phyloP scores from a whole-genome alignment of 1,140 invertebrate species.

The Papilio dardanus region DNA sequence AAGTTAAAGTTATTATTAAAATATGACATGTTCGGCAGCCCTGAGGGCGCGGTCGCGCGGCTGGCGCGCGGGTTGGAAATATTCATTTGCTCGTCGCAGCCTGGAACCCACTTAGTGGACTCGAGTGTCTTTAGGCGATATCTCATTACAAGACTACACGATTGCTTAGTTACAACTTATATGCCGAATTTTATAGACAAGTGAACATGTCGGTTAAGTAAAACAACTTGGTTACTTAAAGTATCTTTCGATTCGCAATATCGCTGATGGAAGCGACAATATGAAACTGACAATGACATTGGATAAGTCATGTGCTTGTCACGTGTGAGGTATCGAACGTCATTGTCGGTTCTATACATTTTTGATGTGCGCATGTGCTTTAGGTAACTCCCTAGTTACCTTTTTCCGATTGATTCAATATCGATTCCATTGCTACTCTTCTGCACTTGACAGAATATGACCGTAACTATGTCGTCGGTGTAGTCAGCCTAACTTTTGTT shows the following conservation, averaged over 20 bases:
- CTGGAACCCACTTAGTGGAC: conserved; percentile 69
- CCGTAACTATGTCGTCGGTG: neutral
- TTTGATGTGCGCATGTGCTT: no score
- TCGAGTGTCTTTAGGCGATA: conserved; percentile 45
- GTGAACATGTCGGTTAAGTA: no score
- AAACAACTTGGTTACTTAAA: no score
- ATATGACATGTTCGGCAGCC: conserved; percentile 43
- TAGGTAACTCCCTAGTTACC: no score
- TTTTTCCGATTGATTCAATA: no score
- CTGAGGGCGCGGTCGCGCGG: conserved; percentile 34
- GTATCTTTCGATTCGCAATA: no score
- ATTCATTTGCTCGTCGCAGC: conserved; percentile 70
- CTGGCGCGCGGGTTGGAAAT: conserved; percentile 46
- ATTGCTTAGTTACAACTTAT: conserved; percentile 15
- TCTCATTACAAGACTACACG: conserved; percentile 21
- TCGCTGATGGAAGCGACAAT: no score
- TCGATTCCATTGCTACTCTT: neutral
- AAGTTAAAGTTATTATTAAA: neutral
- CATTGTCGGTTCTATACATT: no score
- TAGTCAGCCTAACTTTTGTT: neutral
- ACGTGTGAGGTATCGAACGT: no score
- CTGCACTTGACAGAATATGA: neutral
- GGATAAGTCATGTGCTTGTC: no score
- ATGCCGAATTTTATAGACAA: neutral
- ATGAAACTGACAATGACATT: no score